Evolutionary conservation across 2,888 invertebrate species (phyloP).

Genomic region (Drosophila phalerata): DNA sequence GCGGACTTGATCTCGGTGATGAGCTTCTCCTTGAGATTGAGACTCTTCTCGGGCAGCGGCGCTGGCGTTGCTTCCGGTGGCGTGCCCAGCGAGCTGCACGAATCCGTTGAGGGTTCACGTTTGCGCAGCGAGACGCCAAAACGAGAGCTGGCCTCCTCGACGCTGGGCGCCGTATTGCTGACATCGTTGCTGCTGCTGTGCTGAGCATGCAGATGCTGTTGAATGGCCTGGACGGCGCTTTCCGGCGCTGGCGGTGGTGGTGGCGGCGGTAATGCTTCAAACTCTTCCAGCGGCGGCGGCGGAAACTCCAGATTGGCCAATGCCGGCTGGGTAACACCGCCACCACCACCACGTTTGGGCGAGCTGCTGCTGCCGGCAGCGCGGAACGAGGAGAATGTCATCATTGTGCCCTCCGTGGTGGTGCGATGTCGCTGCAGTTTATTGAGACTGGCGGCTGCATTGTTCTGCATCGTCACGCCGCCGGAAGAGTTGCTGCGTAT

Average conservation of each 20-base stretch:
- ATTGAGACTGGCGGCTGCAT: slow-evolving; percentile 87
- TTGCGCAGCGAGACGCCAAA: slow-evolving; percentile 90
- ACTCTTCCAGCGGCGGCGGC: slow-evolving; percentile 92
- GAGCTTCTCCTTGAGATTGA: slow-evolving; percentile 91
- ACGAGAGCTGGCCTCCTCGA: slow-evolving; percentile 90
- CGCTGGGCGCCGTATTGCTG: slow-evolving; percentile 89
- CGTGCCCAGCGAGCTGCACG: slow-evolving; percentile 87
- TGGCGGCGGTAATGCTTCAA: slow-evolving; percentile 83
- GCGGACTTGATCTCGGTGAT: slow-evolving; percentile 92
- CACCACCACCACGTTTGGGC: slow-evolving; percentile 87
- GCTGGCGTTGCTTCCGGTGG: slow-evolving; percentile 82
- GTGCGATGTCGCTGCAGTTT: slow-evolving; percentile 87
- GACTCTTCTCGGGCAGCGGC: slow-evolving; percentile 43
- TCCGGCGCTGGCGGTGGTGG: slow-evolving; percentile 77
- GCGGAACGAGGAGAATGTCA: slow-evolving; percentile 86
- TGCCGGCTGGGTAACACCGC: slow-evolving; percentile 88
- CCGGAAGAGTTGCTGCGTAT: slow-evolving; percentile 95
- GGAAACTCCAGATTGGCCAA: slow-evolving; percentile 95
- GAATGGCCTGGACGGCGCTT: slow-evolving; percentile 67
- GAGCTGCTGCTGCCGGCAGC: slow-evolving; percentile 90
- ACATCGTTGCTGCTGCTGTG: slow-evolving; percentile 86
- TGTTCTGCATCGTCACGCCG: slow-evolving; percentile 90
- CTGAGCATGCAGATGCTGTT: slow-evolving; percentile 68
- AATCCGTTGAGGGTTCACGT: slow-evolving; percentile 88
- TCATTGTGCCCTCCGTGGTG: slow-evolving; percentile 86